These are phyloP conservation scores for Morpho deidamia DNA, from an alignment of 2,888 invertebrate genomes.

Conservation along the genomic window DNA sequence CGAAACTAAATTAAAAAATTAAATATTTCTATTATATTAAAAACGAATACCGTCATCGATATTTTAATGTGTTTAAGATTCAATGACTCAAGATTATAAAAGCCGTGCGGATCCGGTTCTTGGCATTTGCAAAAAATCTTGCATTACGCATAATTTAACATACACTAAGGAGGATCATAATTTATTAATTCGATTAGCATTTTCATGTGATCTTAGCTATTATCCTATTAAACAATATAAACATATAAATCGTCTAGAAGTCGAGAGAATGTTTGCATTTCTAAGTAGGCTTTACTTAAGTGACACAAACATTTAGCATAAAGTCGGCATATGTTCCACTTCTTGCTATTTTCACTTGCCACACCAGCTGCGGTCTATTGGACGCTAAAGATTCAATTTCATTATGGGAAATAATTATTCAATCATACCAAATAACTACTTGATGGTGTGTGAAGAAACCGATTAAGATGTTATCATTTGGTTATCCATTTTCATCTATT, in stretches of 20 bases:
- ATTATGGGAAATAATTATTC: constrained; percentile 21
- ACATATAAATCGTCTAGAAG: constrained; percentile 2
- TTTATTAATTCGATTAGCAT: constrained; percentile 7
- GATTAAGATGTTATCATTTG: constrained; percentile 8
- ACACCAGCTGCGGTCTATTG: constrained; percentile 25
- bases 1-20: too few relatives aligned
- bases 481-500: not conserved
- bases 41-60: constrained; percentile 4
- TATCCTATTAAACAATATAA: constrained; percentile 11
- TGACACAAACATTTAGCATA: constrained; percentile 18
- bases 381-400: constrained; percentile 21
- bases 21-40: not conserved
- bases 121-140: constrained; percentile 12
- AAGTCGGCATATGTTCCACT: constrained; percentile 21
- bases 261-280: constrained; percentile 2
- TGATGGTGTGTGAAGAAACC: constrained; percentile 11
- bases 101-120: constrained; percentile 13
- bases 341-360: constrained; percentile 26
- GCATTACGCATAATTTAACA: constrained; percentile 13
- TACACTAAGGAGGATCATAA: not conserved
- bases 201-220: not conserved
- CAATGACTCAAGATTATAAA: not conserved
- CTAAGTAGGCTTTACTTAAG: constrained; percentile 11
- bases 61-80: constrained; percentile 9
- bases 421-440: constrained; percentile 9